Evolutionary conservation across 2,113 vertebrate genomes (phyloP), one percentile per base, ranked within the genome.

Genomic region (Myiozetetes cayanensis): DNA sequence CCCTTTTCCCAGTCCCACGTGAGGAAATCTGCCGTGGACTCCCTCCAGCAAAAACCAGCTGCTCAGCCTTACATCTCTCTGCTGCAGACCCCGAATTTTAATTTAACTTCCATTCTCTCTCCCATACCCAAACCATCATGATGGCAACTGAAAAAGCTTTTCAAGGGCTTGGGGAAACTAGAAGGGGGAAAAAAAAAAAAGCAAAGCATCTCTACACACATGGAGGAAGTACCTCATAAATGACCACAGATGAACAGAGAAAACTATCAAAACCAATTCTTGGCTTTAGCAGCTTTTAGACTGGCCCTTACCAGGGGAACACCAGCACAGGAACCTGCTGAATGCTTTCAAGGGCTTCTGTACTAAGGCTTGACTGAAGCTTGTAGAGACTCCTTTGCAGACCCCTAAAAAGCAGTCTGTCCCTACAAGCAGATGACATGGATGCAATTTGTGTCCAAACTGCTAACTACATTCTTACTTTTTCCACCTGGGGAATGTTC

Each of bases 1-100:
- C 37, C 6, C 17, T 63, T 25, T 12, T 28, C 39, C 3, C 53
- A 5, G 37, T 30, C 13, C 27, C 39, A 13, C 0, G 0, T 1
- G 10, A 20, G 33, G 43, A 14, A 31, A 75, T 8, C 1, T 27
- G 41, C 12, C 2, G 21, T 9, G 27, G 22, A 77, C 61, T 20
- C 31, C 65, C 55, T 52, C 22, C 35, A 23, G 27, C 39, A 56
- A 35, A 25, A 58, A 39, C 28, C 1, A 23, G 25, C n/a, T 21
- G 23, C 44, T 56, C 81, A 75, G 63, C 31, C 28, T 37, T 5
- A 14, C 2, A 10, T 14, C 7, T 12, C 24, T 33, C 22, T 52
- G 71, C 78, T 53, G 74, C 16, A 35, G 13, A 59, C 22, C 12
- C 13, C 8, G 43, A 35, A 14, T 21, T 73, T 28, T 21, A 72